A percentile compares a stretch with the other conserved stretches of the same genome.
These are phyloP conservation scores for Eristalinus aeneus DNA, from an alignment of 2,888 invertebrate species.

Conservation along the genomic window DNA sequence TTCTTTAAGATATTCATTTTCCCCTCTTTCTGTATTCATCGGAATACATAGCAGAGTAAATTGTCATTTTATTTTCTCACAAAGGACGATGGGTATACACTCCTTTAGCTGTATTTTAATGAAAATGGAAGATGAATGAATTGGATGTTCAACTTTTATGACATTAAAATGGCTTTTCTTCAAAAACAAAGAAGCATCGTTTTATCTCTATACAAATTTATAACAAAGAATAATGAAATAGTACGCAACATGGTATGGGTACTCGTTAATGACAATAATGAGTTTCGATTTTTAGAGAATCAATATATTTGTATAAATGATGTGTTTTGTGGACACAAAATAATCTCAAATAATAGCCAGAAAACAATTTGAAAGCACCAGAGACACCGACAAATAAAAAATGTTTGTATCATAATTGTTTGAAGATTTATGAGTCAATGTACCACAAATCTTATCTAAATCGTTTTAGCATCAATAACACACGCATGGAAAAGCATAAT, in stretches of 20 bases:
- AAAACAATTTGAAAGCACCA: too few species aligned
- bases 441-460: slow-evolving; percentile 33
- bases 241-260: not conserved
- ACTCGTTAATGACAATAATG: too few species aligned
- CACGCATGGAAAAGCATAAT: slow-evolving; percentile 7
- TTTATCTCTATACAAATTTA: slow-evolving; percentile 15
- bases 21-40: slow-evolving; percentile 41
- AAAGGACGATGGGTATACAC: slow-evolving; percentile 59
- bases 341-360: too few species aligned
- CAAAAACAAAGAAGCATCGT: slow-evolving; percentile 41
- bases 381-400: too few species aligned
- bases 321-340: too few species aligned
- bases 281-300: too few species aligned
- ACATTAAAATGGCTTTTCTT: slow-evolving; percentile 58
- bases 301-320: too few species aligned
- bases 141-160: slow-evolving; percentile 61
- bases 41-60: slow-evolving; percentile 65
- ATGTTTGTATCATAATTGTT: too few species aligned
- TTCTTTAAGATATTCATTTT: slow-evolving; percentile 56
- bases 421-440: too few species aligned
- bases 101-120: slow-evolving; percentile 46
- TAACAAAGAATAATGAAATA: not conserved
- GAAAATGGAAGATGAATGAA: slow-evolving; percentile 61
- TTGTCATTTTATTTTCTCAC: slow-evolving; percentile 67
- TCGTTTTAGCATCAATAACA: slow-evolving; percentile 22